These are phyloP conservation scores for Pogonomyrmex californicus DNA, from an alignment of 1,140 invertebrate genomes.

Conservation along the genomic window DNA sequence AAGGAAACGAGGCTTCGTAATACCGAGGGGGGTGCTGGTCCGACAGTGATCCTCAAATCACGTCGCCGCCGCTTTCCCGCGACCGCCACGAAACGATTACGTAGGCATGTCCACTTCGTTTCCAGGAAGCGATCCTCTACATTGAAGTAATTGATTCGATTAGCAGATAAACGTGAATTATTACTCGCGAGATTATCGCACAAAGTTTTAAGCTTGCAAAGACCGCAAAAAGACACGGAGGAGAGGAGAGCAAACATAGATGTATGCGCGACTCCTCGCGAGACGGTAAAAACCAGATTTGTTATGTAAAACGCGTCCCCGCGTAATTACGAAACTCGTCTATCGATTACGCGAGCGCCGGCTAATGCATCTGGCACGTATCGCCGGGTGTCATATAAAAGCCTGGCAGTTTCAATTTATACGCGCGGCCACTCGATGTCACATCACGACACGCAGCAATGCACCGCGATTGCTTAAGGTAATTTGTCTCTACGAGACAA, in stretches of 20 bases:
- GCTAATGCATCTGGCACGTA: slow-evolving; percentile 5
- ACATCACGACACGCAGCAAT: not conserved
- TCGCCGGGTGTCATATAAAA: slow-evolving; percentile 13
- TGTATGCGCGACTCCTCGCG: not conserved
- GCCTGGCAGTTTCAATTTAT: slow-evolving; percentile 53
- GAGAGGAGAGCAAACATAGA: not conserved
- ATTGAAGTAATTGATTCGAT: not conserved
- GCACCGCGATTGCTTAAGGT: slow-evolving; percentile 11
- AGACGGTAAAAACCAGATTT: slow-evolving; percentile 43
- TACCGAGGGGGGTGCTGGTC: slow-evolving; percentile 24
- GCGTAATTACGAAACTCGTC: slow-evolving; percentile 32
- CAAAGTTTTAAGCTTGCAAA: not conserved
- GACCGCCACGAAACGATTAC: not conserved
- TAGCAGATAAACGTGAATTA: not conserved
- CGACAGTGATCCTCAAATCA: slow-evolving; percentile 52
- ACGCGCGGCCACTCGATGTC: slow-evolving; percentile 17
- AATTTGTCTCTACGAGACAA: slow-evolving; percentile 25
- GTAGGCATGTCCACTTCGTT: not conserved
- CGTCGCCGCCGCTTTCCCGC: not conserved
- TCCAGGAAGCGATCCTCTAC: not conserved
- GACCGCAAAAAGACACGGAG: not conserved
- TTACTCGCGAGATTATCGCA: not conserved
- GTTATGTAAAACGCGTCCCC: slow-evolving; percentile 26
- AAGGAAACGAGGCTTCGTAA: slow-evolving; percentile 24
- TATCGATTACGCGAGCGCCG: slow-evolving; percentile 29